phyloP scores from a whole-genome alignment of 2,888 invertebrate species.

The Drosophila longiperda region DNA sequence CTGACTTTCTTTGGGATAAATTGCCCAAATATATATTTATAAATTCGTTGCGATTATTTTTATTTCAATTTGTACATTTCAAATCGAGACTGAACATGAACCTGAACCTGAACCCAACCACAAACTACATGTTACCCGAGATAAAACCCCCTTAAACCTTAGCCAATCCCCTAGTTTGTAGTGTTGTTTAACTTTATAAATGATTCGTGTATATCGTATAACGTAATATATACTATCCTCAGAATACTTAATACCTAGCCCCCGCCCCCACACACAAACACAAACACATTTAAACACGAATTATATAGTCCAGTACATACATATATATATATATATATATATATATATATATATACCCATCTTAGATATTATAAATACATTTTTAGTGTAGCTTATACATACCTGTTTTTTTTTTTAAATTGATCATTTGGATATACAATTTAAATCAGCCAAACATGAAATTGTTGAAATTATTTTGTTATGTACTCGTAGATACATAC shows the following conservation, averaged over 20 bases:
- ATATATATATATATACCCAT: constrained; percentile 1
- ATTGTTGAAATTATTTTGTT: constrained; percentile 12
- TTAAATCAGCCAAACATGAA: constrained; percentile 13
- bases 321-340: not conserved
- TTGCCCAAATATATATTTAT: constrained; percentile 18
- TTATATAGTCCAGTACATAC: constrained; percentile 21
- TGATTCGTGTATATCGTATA: constrained; percentile 62
- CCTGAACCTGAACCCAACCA: not conserved
- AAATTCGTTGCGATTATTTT: constrained; percentile 16
- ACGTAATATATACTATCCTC: constrained; percentile 24
- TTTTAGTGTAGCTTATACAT: constrained; percentile 33
- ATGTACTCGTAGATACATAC: constrained; percentile 17
- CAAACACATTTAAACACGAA: constrained; percentile 3
- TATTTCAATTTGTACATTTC: constrained; percentile 12
- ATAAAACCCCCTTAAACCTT: constrained; percentile 14
- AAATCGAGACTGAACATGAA: not conserved
- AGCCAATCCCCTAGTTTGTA: constrained; percentile 54
- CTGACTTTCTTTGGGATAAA: constrained; percentile 15
- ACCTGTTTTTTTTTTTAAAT: constrained; percentile 23
- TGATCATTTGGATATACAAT: constrained; percentile 12
- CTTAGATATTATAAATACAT: constrained; percentile 25
- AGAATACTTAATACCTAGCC: constrained; percentile 9
- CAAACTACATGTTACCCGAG: not conserved
- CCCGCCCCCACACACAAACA: constrained; percentile 16
- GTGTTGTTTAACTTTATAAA: constrained; percentile 50